Evolutionary conservation across 2,113 vertebrate species (phyloP), one percentile per base, ranked within the genome.

Genomic region (Columba livia): DNA sequence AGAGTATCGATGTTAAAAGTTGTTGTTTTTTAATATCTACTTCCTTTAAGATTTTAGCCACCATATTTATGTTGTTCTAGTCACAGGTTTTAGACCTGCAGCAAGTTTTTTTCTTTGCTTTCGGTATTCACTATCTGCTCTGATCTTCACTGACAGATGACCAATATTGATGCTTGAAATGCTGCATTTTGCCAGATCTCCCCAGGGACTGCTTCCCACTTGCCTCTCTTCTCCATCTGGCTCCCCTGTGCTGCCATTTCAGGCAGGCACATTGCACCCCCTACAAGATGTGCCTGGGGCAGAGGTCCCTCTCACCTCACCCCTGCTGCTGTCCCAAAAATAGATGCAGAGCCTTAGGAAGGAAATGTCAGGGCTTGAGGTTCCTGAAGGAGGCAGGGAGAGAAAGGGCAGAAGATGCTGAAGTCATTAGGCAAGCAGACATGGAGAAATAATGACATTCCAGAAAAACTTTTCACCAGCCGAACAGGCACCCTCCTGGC

Each of bases 191-290:
- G 26, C 16, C 53, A 62, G 47, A 20, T 66, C 7, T 40, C 21
- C 32, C 32, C 23, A 10, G 53, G 18, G 11, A 51, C 16, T 72
- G 40, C 53, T 66, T 50, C 23, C 47, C 2, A 2, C 34, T 93
- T 1, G 0, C 40, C 31, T 26, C 72, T 74, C 31, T 34, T 13
- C 56, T 31, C 44, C 11, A 42, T 17, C 34, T 50, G 31, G n/a
- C 12, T 50, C 28, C 31, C 9, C 72, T 0, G 0, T 53, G 57
- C 42, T 2, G 5, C 32, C 10, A 11, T 44, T 40, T 36, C 71
- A 26, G 71, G 36, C 34, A 72, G 70, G 32, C 29, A 29, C 1
- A 2, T 32, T 61, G 19, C 12, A 60, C 5, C 31, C 9, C 3
- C 5, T 74, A 31, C 15, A 24, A 70, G 56, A 50, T 0, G 0